phyloP scores from a whole-genome alignment of 2,113 vertebrate species.

The Lophochroa leadbeateri region DNA sequence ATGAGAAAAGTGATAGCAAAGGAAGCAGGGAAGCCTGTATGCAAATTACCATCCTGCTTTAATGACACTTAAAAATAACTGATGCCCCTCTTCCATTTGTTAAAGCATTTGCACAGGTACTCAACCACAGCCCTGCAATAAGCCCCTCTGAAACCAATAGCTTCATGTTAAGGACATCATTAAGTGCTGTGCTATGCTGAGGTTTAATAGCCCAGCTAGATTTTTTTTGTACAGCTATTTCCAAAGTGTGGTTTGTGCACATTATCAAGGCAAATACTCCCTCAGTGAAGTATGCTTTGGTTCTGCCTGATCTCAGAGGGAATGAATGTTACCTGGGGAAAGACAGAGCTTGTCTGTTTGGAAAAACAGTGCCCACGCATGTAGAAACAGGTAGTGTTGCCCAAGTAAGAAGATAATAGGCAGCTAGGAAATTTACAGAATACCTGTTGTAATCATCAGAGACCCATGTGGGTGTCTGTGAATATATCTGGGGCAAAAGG shows the following conservation, averaged over 20 bases:
- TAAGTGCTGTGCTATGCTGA: background rate
- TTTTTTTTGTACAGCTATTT: background rate
- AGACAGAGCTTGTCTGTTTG: background rate
- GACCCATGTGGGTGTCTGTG: background rate
- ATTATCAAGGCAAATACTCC: background rate
- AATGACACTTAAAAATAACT: background rate
- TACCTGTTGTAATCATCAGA: background rate
- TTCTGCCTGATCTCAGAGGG: background rate
- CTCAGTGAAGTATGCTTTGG: background rate
- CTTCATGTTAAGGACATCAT: background rate
- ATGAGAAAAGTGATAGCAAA: background rate
- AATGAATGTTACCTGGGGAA: background rate
- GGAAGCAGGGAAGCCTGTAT: background rate
- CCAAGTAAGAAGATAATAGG: background rate
- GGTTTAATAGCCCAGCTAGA: background rate
- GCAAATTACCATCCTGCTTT: background rate
- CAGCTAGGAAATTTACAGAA: background rate
- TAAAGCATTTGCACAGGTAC: background rate
- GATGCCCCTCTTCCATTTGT: background rate
- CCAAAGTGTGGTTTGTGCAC: background rate
- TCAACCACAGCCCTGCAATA: background rate
- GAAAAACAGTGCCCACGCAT: background rate
- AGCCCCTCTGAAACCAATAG: background rate
- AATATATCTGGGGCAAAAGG: background rate
- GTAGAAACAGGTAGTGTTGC: background rate